phyloP scores from a whole-genome alignment of 2,797 vertebrate genomes.

The Lateolabrax maculatus region DNA sequence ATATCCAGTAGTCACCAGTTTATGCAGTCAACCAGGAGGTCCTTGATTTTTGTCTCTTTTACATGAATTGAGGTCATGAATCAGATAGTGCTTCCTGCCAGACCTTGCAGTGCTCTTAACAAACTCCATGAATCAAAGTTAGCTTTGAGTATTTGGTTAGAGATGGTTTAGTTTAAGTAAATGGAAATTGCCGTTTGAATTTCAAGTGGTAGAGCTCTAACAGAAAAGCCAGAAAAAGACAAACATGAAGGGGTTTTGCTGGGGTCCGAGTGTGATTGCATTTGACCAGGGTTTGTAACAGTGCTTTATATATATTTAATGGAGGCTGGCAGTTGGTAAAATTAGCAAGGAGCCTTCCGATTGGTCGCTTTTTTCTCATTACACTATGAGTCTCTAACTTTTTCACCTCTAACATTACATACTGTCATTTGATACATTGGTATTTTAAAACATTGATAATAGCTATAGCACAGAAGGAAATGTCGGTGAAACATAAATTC shows the following conservation, averaged over 20 bases:
- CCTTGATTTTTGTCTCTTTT: background rate
- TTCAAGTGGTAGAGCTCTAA: background rate
- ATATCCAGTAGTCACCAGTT: background rate
- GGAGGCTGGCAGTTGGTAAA: background rate
- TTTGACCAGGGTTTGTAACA: background rate
- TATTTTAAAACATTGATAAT: too few species aligned
- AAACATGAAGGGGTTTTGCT: background rate
- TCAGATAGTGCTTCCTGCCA: background rate
- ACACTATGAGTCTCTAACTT: too few species aligned
- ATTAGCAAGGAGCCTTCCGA: background rate
- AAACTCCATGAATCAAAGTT: background rate
- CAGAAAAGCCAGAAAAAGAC: background rate
- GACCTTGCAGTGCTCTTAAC: background rate
- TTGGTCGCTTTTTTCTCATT: too few species aligned
- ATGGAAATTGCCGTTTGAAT: background rate
- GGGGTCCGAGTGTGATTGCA: background rate
- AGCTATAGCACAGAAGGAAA: background rate
- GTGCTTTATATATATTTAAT: too few species aligned
- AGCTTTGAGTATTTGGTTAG: background rate
- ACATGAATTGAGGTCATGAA: background rate
- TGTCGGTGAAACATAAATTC: background rate
- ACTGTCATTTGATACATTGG: background rate
- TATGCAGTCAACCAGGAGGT: background rate
- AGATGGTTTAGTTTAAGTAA: background rate
- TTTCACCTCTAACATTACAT: background rate